Conservation (phyloP, 2,888 invertebrate genomes). For the Dendrolimus houi region DNA sequence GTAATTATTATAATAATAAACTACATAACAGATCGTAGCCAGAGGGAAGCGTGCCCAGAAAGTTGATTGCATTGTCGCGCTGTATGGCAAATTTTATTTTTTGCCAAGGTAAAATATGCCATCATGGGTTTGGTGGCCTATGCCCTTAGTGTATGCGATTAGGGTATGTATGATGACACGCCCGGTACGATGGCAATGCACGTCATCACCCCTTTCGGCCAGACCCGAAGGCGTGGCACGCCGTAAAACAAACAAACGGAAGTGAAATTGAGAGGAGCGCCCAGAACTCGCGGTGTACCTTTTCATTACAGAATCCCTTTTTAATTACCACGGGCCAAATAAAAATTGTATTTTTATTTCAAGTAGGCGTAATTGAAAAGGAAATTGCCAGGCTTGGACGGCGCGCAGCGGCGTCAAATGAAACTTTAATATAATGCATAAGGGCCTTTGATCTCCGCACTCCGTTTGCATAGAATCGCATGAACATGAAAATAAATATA, state of each 20-base stretch:
- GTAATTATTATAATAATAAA: not conserved
- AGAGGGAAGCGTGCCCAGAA: too few relatives aligned
- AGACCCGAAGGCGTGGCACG: constrained; percentile 58
- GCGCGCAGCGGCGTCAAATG: constrained; percentile 57
- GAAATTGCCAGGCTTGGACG: constrained; percentile 64
- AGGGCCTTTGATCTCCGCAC: constrained; percentile 70
- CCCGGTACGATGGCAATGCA: constrained; percentile 25
- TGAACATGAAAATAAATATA: constrained; percentile 28
- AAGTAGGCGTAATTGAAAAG: constrained; percentile 75
- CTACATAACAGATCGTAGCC: too few relatives aligned
- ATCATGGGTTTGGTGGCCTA: not conserved
- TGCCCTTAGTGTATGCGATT: constrained; percentile 20
- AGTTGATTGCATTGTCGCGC: too few relatives aligned
- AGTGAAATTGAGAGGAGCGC: constrained; percentile 72
- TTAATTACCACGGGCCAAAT: constrained; percentile 73
- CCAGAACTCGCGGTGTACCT: constrained; percentile 73
- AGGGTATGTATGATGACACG: constrained; percentile 42
- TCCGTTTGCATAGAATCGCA: constrained; percentile 60
- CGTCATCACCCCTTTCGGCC: constrained; percentile 52
- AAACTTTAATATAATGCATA: constrained; percentile 75
- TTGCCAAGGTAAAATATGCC: too few relatives aligned
- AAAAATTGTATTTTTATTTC: constrained; percentile 75
- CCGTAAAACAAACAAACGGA: constrained; percentile 69
- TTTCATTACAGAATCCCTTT: constrained; percentile 76
- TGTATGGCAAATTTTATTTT: too few relatives aligned